phyloP scores from a whole-genome alignment of 2,888 invertebrate genomes.

The Serripes groenlandicus region DNA sequence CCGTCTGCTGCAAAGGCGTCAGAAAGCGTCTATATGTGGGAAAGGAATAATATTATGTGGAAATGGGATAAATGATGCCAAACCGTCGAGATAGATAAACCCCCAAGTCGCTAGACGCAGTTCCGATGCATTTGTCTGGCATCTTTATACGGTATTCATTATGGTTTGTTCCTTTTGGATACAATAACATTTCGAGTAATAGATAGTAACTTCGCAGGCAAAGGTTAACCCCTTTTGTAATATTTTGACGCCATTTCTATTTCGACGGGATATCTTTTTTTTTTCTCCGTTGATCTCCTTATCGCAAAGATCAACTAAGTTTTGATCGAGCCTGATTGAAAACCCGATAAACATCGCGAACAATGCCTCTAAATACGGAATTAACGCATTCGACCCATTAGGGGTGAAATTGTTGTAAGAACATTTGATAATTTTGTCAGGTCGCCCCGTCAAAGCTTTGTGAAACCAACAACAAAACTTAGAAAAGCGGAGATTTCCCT shows the following conservation, averaged over 20 bases:
- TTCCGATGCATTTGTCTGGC: no score
- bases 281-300: constrained; percentile 10
- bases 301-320: constrained; percentile 43
- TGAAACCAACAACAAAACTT: constrained; percentile 7
- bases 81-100: no score
- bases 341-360: constrained; percentile 18
- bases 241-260: background rate
- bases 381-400: constrained; percentile 33
- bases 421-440: constrained; percentile 5
- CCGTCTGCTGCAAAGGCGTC: no score
- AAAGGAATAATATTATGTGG: no score
- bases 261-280: background rate
- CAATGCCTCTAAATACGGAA: constrained; percentile 22
- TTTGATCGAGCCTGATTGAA: constrained; percentile 47
- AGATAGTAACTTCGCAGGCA: background rate
- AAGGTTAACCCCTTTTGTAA: background rate
- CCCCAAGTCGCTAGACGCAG: no score
- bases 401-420: background rate
- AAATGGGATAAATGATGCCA: no score
- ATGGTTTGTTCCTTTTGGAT: no score
- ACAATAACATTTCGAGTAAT: no score
- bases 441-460: constrained; percentile 10
- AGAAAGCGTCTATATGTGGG: no score
- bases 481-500: constrained; percentile 8
- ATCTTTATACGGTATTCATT: no score